A percentile compares a stretch with the other conserved stretches of the same genome.
phyloP scores from a whole-genome alignment of 2,888 invertebrate genomes.

The Agriopis aurantiaria region DNA sequence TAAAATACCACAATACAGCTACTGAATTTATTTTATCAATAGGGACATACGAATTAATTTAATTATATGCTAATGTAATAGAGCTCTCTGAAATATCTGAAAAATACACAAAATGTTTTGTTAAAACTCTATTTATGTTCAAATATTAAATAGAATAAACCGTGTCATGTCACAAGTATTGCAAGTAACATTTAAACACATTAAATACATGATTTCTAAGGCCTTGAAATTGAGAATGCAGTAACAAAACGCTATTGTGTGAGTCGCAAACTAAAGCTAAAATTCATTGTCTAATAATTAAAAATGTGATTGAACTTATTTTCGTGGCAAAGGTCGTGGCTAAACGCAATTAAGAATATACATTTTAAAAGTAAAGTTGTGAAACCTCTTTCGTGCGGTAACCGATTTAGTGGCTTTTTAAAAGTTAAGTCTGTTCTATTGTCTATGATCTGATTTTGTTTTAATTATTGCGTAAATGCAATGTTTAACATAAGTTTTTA shows the following conservation, averaged over 20 bases:
- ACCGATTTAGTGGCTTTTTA: slow-evolving; percentile 20
- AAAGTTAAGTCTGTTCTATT: slow-evolving; percentile 15
- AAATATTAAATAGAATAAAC: no score
- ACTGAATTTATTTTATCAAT: no score
- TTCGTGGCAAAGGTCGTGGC: slow-evolving; percentile 42
- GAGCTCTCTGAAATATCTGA: no score
- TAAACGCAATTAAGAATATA: slow-evolving; percentile 34
- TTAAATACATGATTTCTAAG: slow-evolving; percentile 17
- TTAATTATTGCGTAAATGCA: slow-evolving; percentile 13
- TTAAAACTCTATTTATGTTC: no score
- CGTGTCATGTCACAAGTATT: slow-evolving; percentile 16
- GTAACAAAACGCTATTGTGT: slow-evolving; percentile 36
- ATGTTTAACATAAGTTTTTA: background rate
- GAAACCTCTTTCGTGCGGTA: slow-evolving; percentile 30
- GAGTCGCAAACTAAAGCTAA: slow-evolving; percentile 29
- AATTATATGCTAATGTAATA: no score
- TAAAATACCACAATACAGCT: no score
- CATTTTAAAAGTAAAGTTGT: slow-evolving; percentile 26
- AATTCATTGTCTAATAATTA: slow-evolving; percentile 45
- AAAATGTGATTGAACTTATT: slow-evolving; percentile 42
- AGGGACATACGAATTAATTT: no score
- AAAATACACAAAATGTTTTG: no score
- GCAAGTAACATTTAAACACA: slow-evolving; percentile 29
- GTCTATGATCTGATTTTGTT: slow-evolving; percentile 25
- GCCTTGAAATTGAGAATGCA: slow-evolving; percentile 41